Base-by-base conservation (phyloP, 92 coral and sea anemone genomes). In the Bergia puertoricense region DNA sequence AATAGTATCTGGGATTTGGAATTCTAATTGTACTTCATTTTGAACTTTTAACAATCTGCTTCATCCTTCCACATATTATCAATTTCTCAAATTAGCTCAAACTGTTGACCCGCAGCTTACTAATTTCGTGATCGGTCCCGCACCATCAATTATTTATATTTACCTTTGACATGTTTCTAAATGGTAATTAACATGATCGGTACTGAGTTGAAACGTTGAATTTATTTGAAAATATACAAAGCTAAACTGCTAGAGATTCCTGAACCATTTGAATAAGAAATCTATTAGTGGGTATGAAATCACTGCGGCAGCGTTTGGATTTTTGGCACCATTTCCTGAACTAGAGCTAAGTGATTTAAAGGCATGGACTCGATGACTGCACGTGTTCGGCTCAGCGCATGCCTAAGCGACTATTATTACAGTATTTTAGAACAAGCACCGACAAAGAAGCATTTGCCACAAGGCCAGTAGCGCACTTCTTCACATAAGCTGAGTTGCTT, bases 381-480 rank as follows among this genome's bases (percentile, higher is more conserved):
- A 84, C 87, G 87, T 84, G 87, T 84, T 46, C 5, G 67, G 79
- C 87, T 84, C 87, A 43, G 87, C 87, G 87, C 87, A 84, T 84
- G 87, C 87, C 87, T 84, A 45, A 79, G 79, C 77, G 87, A 84
- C 87, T 84, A 69, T 48, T 84, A 71, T 84, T 84, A 71, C 87
- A 84, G 36, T 69, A 56, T 71, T 69, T 45, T 71, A 66, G 76
- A 65, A 41, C 86, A 66, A 30, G 51, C 56, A 81, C 74, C 59
- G 86, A 82, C 75, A 30, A 71, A 13, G 45, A 84, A 84, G 79
- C 67, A 18, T n/a, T 84, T 30, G 48, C 67, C 16, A 46, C 75
- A 71, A 50, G 45, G 56, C 74, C 65, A 38, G 72, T 57, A 7
- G 69, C 30, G n/a, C 30, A 62, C 30, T 62, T 16, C 69, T 62